These are phyloP conservation scores for Acromyrmex heyeri DNA, from an alignment of 1,140 invertebrate genomes.

Conservation along the genomic window DNA sequence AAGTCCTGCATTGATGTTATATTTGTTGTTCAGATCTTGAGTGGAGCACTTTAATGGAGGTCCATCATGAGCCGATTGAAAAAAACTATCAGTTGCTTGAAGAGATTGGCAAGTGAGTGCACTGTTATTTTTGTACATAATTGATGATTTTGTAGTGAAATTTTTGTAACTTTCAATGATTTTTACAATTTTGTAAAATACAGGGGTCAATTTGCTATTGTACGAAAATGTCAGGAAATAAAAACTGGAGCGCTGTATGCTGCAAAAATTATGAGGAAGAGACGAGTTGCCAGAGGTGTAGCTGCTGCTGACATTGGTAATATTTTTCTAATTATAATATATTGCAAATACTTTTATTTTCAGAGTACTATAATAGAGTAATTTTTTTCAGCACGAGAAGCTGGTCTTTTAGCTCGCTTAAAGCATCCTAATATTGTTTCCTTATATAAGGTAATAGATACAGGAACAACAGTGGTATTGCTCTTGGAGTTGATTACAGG, in stretches of 20 bases:
- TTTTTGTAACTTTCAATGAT: slow-evolving; percentile 24
- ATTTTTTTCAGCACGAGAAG: slow-evolving; percentile 87
- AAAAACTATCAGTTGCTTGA: slow-evolving; percentile 88
- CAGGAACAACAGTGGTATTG: slow-evolving; percentile 88
- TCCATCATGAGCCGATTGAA: slow-evolving; percentile 88
- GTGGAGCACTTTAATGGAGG: slow-evolving; percentile 87
- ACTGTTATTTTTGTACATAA: not conserved
- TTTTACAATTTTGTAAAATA: slow-evolving; percentile 68
- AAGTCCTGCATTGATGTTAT: slow-evolving; percentile 16
- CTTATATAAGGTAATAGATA: slow-evolving; percentile 89
- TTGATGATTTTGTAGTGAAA: not conserved
- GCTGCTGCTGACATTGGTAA: slow-evolving; percentile 87
- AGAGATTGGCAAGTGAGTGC: slow-evolving; percentile 89
- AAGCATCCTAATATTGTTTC: slow-evolving; percentile 89
- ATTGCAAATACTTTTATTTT: not conserved
- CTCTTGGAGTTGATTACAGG: slow-evolving; percentile 89
- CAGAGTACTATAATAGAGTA: not conserved
- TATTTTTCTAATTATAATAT: slow-evolving; percentile 39
- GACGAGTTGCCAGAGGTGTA: slow-evolving; percentile 88
- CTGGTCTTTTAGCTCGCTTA: slow-evolving; percentile 88
- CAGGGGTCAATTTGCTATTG: slow-evolving; percentile 92
- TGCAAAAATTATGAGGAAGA: slow-evolving; percentile 91
- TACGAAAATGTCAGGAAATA: slow-evolving; percentile 88
- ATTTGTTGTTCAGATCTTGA: slow-evolving; percentile 80
- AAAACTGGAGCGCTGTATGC: slow-evolving; percentile 89